Evolutionary conservation across 2,113 vertebrate genomes (phyloP).

Genomic region (Glareola pratincola): DNA sequence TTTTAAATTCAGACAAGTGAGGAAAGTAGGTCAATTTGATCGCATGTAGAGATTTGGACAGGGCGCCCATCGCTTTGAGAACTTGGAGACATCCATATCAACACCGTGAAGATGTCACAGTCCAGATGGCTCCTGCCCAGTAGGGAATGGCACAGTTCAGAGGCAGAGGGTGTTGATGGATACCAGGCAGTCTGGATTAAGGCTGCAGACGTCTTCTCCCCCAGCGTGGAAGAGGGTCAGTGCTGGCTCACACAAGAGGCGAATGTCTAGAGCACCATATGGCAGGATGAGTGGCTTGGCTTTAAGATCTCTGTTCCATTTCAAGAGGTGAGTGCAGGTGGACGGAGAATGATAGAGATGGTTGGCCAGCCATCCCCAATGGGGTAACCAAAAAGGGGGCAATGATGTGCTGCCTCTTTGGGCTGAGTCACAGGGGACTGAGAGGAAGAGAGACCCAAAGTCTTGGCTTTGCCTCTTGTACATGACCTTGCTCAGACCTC

Average conservation of each 20-base stretch:
- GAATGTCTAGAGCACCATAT: fast-evolving
- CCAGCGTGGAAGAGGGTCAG: not conserved
- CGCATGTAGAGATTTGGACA: constrained; percentile 20
- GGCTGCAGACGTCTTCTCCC: not conserved
- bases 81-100: not conserved
- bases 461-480: not conserved
- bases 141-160: not conserved
- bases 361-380: not conserved
- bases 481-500: not conserved
- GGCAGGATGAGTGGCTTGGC: not conserved
- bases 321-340: not conserved
- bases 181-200: not conserved
- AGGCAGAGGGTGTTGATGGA: not conserved
- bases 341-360: not conserved
- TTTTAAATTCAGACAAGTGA: not conserved
- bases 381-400: no score
- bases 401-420: not conserved
- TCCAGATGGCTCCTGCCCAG: not conserved
- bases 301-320: not conserved
- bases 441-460: not conserved
- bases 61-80: not conserved
- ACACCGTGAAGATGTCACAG: not conserved
- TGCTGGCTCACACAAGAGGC: not conserved
- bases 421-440: not conserved
- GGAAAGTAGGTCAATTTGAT: constrained; percentile 6